Base-by-base conservation (phyloP, 1,140 invertebrate species). In the Polypedilum vanderplanki region DNA sequence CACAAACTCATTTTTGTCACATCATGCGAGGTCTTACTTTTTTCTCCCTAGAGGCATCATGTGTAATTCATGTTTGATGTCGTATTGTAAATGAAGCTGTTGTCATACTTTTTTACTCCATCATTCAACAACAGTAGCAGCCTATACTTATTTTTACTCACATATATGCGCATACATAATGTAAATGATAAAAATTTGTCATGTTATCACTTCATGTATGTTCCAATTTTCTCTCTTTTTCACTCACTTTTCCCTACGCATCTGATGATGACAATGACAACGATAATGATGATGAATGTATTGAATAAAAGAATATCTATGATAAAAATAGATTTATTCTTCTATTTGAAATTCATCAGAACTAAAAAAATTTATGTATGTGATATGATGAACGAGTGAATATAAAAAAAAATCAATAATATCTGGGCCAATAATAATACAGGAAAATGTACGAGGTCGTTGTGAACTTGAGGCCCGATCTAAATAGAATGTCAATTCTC, bases 351-450 rank as follows among this genome's bases (percentile, higher is more conserved):
- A 46, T 12, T 9, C 15, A 15, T 8, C 8, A 46, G 2, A 46
- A 46, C 41, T 12, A 46, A 46, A 46, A 46, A 46, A 46, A 46
- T n/a, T n/a, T n/a, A 46, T 46, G 41, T 15, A 9, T 46, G 15
- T 9, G 41, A 46, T 46, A 46, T 46, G 9, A 15, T 46, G 41
- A n/a, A n/a, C n/a, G n/a, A n/a, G n/a, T n/a, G n/a, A 46, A 46
- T 46, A 46, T 46, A 12, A 3, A 12, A n/a, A 70, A 70, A 70
- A 70, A 70, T 70, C 65, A 20, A 70, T 70, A 70, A 70, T 70
- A 70, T 70, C 65, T 70, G 65, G 65, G 65, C 17, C 17, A 70
- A 70, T 22, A 70, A 20, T 70, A 70, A 70, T 70, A 70, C 20
- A 5, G 17, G 9, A 15, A 57, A 33, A 33, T 33, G 24, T 46